Base-by-base conservation (phyloP, 2,113 vertebrate genomes). In the Corythornis cristatus region DNA sequence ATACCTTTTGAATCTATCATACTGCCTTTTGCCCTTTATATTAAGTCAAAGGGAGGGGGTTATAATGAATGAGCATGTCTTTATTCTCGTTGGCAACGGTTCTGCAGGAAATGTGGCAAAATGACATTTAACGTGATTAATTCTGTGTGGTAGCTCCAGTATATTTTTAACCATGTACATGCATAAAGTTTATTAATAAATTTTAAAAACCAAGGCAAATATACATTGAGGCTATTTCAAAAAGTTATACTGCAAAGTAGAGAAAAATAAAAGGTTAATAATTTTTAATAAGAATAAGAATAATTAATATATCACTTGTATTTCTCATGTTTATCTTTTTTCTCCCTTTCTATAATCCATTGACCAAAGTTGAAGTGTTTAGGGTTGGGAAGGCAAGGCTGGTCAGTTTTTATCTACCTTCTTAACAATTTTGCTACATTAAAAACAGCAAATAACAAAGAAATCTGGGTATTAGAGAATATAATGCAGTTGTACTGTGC, bases 1-100 rank as follows among this genome's bases (percentile, higher is more conserved):
- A 94, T 97, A 96, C 96, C 74, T 97, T 97, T 98, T 97, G 97
- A 97, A 98, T 97, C 96, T 96, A 93, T 97, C 96, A 96, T 93
- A 57, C 65, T 96, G 91, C 92, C 95, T 97, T 98, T 96, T 98
- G 96, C 95, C 96, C 95, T 97, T 97, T 96, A 96, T 97, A 95
- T 84, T 96, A 93, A 97, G 96, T 97, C 97, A 96, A 91, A 95
- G 88, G 90, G 80, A 95, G 87, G 33, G 43, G 26, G 73, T 37
- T 73, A 22, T 96, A 97, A 97, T 97, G 96, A 97, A 97, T 95
- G 95, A 97, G 83, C 13, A 5, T 84, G 88, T 97, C 83, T 90
- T 93, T 90, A 78, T 96, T 91, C 83, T 90, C 15, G 54, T 96
- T 45, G 13, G 89, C 45, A 90, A 78, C 77, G 71, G 64, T 96